Evolutionary conservation across 2,113 vertebrate genomes (phyloP), one percentile per base, ranked within the genome.

Genomic region (Carassius gibelio): DNA sequence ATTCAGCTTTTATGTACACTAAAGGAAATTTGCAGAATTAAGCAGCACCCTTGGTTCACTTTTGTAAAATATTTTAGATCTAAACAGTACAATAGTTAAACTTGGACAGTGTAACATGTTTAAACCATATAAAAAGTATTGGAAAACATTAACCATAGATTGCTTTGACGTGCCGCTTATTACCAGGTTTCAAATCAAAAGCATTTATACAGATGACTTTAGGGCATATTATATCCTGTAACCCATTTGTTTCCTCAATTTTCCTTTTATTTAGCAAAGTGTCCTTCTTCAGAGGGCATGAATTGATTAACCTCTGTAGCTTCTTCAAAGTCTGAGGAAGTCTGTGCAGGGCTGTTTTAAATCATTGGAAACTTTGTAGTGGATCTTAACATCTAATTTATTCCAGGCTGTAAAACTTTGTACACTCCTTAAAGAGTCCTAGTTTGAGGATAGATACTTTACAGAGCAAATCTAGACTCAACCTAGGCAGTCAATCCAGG

Each of bases 21-120:
- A 38, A 45, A 23, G 30, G 19, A 59, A 14, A 50, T 75, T 80
- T 45, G 21, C 75, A 80, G n/a, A 81, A 81, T 19, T 17, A 19
- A 81, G 38, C 78, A 81, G 61, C 38, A 81, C 38, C 61, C 38
- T 77, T 81, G 59, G 42, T 64, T 64, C 38, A 48, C 19, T 30
- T 81, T 62, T 62, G 38, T 45, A n/a, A 45, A 45, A n/a, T 48
- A 42, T 45, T n/a, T 42, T 21, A 77, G 17, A 79, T 61, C 34
- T 61, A 59, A 45, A 62, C 38, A 79, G 57, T 59, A 19, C 19
- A 68, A 42, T 38, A 14, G 2, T 76, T 55, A 17, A 76, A 77
- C 17, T 36, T 3, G 26, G 26, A 68, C 3, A 76, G 1, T 14
- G 13, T 34, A n/a, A n/a, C 26, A 77, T 36, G 52, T 36, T 79